A percentile compares a stretch with the other conserved stretches of the same genome.
Conservation (phyloP, 1,140 invertebrate genomes). For the Tyrophagus putrescentiae region DNA sequence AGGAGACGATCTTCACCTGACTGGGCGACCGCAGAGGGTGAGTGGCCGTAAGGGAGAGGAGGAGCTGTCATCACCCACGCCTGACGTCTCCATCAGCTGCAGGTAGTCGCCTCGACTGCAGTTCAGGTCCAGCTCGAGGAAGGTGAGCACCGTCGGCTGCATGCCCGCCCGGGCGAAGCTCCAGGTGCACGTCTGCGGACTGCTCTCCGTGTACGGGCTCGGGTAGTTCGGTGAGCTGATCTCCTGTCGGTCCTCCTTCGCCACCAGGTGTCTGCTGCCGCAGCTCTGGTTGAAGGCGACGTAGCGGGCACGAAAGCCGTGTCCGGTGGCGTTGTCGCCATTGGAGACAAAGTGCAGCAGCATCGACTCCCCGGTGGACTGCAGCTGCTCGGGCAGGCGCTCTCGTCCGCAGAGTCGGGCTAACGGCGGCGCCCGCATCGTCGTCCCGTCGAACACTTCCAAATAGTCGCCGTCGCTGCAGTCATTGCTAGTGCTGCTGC, state of each 20-base stretch:
- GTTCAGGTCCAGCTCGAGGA: background rate
- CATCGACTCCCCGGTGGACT: background rate
- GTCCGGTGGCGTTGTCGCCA: background rate
- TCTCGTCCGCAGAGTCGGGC: constrained; percentile 48
- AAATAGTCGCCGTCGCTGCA: too few species aligned
- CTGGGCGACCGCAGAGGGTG: constrained; percentile 1
- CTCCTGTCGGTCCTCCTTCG: background rate
- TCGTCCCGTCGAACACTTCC: constrained; percentile 47
- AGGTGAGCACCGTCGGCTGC: background rate
- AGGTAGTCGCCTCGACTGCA: background rate
- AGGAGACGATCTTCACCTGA: background rate
- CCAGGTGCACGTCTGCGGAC: background rate
- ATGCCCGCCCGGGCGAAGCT: background rate
- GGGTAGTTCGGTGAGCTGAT: background rate
- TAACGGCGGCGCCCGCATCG: constrained; percentile 44
- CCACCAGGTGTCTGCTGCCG: background rate
- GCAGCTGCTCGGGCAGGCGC: constrained; percentile 13
- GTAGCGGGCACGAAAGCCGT: background rate
- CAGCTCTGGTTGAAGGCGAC: background rate
- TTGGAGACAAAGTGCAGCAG: background rate
- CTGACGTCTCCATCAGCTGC: too few species aligned
- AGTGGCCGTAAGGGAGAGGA: too few species aligned
- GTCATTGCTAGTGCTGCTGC: constrained; percentile 43
- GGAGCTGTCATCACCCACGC: too few species aligned
- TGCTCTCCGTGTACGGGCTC: background rate